Conservation (phyloP, 1,140 invertebrate species). For the Neodiprion lecontei region DNA sequence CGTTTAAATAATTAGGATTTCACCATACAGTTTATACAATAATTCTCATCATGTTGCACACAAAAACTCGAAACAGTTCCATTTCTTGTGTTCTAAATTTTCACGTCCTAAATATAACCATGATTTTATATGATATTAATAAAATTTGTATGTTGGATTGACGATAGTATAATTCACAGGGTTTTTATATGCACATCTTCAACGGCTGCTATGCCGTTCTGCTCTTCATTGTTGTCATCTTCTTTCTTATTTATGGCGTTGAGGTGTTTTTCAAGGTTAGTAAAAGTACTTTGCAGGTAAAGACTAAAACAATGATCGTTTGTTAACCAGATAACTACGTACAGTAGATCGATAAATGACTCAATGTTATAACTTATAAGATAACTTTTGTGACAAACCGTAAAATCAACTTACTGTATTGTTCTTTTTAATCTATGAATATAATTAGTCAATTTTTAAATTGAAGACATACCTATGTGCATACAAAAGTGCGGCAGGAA, state of each 20-base stretch:
- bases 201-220: constrained; percentile 92
- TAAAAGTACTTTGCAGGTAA: constrained; percentile 21
- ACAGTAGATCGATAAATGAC: too few relatives aligned
- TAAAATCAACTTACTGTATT: too few relatives aligned
- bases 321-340: too few relatives aligned
- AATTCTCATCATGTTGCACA: not conserved
- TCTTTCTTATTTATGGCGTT: constrained; percentile 94
- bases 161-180: constrained; percentile 58
- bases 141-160: too few relatives aligned
- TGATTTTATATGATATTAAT: too few relatives aligned
- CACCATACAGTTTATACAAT: constrained; percentile 7
- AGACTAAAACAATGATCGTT: not conserved
- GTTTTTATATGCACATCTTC: constrained; percentile 83
- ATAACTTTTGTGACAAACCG: too few relatives aligned
- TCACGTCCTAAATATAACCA: too few relatives aligned
- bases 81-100: too few relatives aligned
- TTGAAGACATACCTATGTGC: not conserved
- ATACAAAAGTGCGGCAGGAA: too few relatives aligned
- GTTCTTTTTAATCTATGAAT: not conserved
- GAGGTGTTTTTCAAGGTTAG: constrained; percentile 93
- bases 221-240: constrained; percentile 88
- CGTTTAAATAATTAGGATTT: too few relatives aligned
- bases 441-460: not conserved
- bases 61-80: too few relatives aligned
- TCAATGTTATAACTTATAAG: too few relatives aligned